phyloP scores from a whole-genome alignment of 2,888 invertebrate genomes.

The Hesperia comma region DNA sequence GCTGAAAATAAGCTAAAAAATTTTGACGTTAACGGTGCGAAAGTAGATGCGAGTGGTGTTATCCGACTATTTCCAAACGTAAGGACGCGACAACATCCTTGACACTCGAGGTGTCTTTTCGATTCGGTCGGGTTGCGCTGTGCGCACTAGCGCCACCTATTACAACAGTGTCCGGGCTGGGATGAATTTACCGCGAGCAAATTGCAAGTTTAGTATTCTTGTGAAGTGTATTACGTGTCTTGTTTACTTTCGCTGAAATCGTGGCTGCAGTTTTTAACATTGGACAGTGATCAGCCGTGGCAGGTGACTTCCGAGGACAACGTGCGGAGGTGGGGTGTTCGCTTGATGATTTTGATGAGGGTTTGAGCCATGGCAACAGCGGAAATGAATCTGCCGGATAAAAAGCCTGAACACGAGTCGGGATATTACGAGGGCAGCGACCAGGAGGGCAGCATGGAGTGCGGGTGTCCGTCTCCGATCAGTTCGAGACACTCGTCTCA shows the following conservation, averaged over 20 bases:
- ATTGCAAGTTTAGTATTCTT: constrained; percentile 65
- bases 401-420: constrained; percentile 90
- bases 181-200: constrained; percentile 63
- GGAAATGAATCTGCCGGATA: constrained; percentile 85
- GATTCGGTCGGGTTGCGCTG: constrained; percentile 51
- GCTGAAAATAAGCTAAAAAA: constrained; percentile 54
- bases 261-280: constrained; percentile 35
- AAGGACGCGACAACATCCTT: constrained; percentile 43
- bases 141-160: constrained; percentile 69
- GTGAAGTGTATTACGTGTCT: constrained; percentile 68
- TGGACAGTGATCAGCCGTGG: constrained; percentile 29
- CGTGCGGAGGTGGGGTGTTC: constrained; percentile 34
- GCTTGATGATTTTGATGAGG: constrained; percentile 70
- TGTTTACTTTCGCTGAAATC: constrained; percentile 67
- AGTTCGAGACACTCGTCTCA: constrained; percentile 78
- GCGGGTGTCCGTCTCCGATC: constrained; percentile 74
- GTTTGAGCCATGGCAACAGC: constrained; percentile 79
- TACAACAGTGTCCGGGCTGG: constrained; percentile 51
- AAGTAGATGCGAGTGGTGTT: constrained; percentile 60
- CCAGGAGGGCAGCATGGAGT: constrained; percentile 85
- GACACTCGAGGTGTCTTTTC: constrained; percentile 54
- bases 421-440: constrained; percentile 92
- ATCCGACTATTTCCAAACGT: constrained; percentile 38
- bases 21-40: constrained; percentile 70
- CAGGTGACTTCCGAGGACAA: constrained; percentile 28